Conservation (phyloP, 1,140 invertebrate species). For the Dendrolimus kikuchii region DNA sequence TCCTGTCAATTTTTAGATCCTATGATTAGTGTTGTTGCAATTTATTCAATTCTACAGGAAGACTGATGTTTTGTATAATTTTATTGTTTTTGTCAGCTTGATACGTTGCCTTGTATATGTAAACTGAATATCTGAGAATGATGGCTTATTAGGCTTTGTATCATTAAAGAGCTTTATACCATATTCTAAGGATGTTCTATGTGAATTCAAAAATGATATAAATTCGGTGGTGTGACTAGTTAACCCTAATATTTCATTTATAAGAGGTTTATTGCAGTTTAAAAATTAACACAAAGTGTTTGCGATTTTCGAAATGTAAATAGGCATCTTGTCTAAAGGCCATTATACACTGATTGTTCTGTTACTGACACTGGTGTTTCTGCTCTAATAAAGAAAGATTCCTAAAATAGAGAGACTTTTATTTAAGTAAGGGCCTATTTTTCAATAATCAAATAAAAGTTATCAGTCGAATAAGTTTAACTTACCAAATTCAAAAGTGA, state of each 20-base stretch:
- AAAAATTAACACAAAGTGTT: conserved; percentile 15
- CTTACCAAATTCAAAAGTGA: too few species aligned
- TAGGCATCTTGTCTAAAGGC: conserved; percentile 10
- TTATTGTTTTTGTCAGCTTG: too few species aligned
- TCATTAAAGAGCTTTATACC: conserved; percentile 6
- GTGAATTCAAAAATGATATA: too few species aligned
- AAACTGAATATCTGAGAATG: neutral
- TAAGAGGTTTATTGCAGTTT: conserved; percentile 20
- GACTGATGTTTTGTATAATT: too few species aligned
- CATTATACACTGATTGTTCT: conserved; percentile 36
- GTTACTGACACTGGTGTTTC: conserved; percentile 41
- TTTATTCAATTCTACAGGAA: too few species aligned
- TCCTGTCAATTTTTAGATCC: too few species aligned
- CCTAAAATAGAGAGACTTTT: conserved; percentile 18
- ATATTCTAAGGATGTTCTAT: too few species aligned
- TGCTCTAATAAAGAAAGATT: conserved; percentile 55
- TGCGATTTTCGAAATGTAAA: conserved; percentile 12
- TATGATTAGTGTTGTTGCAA: too few species aligned
- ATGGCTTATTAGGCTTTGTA: conserved; percentile 18
- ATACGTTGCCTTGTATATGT: too few species aligned
- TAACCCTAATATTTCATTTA: conserved; percentile 16
- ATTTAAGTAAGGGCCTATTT: neutral
- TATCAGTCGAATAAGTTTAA: too few species aligned
- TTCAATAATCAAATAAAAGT: neutral
- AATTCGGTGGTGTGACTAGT: conserved; percentile 6